These are phyloP conservation scores for Cossypha niveicapilla DNA, from an alignment of 2,797 vertebrate species.

Conservation along the genomic window DNA sequence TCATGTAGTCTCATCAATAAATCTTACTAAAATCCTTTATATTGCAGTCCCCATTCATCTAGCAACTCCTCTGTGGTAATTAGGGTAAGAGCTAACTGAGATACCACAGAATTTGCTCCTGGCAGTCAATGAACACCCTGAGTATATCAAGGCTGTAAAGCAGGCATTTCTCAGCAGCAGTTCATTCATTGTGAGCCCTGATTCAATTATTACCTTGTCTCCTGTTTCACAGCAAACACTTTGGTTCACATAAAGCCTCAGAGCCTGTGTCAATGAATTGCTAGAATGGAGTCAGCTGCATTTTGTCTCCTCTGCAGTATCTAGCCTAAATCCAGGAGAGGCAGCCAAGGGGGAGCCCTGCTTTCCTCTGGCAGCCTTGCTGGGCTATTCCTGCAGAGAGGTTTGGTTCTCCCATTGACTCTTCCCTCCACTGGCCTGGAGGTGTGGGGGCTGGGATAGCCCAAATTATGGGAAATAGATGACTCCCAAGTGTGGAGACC, in stretches of 20 bases:
- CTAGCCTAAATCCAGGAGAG: background rate
- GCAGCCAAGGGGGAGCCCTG: background rate
- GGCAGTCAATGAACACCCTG: slow-evolving; percentile 42
- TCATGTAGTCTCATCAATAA: slow-evolving; percentile 42
- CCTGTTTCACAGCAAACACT: background rate
- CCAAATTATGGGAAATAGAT: background rate
- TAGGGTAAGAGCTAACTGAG: slow-evolving; percentile 42
- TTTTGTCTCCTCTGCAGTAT: background rate
- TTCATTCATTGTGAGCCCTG: slow-evolving; percentile 2
- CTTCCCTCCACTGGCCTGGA: background rate
- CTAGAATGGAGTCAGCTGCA: background rate
- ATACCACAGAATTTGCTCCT: slow-evolving; percentile 41
- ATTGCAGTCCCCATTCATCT: slow-evolving; percentile 9
- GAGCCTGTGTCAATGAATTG: background rate
- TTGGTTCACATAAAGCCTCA: background rate
- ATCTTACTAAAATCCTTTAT: slow-evolving; percentile 25
- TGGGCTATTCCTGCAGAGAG: background rate
- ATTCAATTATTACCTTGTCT: slow-evolving; percentile 36
- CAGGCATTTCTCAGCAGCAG: slow-evolving; percentile 36
- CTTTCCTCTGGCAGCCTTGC: background rate
- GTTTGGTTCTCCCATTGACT: background rate
- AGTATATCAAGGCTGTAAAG: background rate
- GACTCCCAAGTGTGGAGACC: background rate
- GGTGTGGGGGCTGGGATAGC: background rate
- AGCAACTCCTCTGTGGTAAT: slow-evolving; percentile 12